Conservation (phyloP, 2,888 invertebrate genomes). For the Synanthedon tipuliformis region DNA sequence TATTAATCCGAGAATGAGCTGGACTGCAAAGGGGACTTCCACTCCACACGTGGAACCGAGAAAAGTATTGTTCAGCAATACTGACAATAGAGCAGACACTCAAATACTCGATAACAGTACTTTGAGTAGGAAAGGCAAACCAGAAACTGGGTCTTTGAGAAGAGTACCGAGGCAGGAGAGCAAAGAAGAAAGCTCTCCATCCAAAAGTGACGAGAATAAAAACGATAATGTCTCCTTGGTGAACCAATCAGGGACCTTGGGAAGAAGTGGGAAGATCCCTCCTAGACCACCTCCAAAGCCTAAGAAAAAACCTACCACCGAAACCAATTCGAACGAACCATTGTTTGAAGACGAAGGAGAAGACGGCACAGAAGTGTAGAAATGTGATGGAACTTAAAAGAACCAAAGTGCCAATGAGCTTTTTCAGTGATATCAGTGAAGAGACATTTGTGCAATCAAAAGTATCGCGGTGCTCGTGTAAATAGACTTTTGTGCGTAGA, state of each 20-base stretch:
- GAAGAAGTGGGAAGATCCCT: slow-evolving; percentile 76
- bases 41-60: slow-evolving; percentile 58
- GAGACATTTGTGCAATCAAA: slow-evolving; percentile 19
- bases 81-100: slow-evolving; percentile 38
- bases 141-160: slow-evolving; percentile 63
- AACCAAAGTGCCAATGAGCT: slow-evolving; percentile 64
- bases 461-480: slow-evolving; percentile 65
- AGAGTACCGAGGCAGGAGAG: slow-evolving; percentile 42
- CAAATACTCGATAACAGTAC: slow-evolving; percentile 50
- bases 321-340: slow-evolving; percentile 73
- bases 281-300: slow-evolving; percentile 87
- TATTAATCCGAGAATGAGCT: slow-evolving; percentile 57
- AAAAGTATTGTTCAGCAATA: slow-evolving; percentile 43
- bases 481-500: slow-evolving; percentile 61
- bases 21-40: slow-evolving; percentile 63
- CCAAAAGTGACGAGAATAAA: slow-evolving; percentile 46
- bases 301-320: slow-evolving; percentile 78
- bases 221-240: slow-evolving; percentile 40
- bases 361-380: slow-evolving; percentile 89
- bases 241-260: slow-evolving; percentile 58
- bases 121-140: slow-evolving; percentile 58
- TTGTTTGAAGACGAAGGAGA: slow-evolving; percentile 90
- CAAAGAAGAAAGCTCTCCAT: slow-evolving; percentile 46
- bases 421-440: slow-evolving; percentile 35
- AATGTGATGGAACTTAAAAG: slow-evolving; percentile 14